These are phyloP conservation scores for Papilio glaucus DNA, from an alignment of 1,140 invertebrate species.

Conservation along the genomic window DNA sequence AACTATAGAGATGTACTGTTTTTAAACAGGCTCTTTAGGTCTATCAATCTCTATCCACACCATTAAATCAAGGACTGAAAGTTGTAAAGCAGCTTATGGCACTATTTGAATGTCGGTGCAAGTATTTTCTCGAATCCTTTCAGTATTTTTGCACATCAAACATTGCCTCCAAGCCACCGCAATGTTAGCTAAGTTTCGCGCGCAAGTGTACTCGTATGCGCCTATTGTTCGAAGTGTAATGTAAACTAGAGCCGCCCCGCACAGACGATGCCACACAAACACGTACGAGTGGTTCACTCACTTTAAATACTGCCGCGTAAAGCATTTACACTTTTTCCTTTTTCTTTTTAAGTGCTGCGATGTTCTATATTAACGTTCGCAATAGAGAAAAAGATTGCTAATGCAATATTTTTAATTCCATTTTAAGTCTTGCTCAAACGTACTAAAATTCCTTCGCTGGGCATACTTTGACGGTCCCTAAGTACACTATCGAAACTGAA, in stretches of 20 bases:
- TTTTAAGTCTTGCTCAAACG: background rate
- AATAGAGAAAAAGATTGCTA: constrained; percentile 6
- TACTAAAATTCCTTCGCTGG: background rate
- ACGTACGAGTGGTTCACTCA: constrained; percentile 35
- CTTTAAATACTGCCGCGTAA: constrained; percentile 34
- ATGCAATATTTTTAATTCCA: constrained; percentile 15
- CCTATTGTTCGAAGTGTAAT: constrained; percentile 36
- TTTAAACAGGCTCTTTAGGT: no score
- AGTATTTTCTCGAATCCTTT: constrained; percentile 2
- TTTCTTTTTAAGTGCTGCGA: constrained; percentile 24
- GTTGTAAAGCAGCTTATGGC: background rate
- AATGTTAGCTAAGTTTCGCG: constrained; percentile 34
- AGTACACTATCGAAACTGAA: no score
- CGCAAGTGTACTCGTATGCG: constrained; percentile 25
- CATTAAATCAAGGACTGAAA: background rate
- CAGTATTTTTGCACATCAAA: constrained; percentile 29
- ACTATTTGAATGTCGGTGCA: background rate
- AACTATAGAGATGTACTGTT: no score
- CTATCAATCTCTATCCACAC: background rate
- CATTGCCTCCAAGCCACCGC: constrained; percentile 13
- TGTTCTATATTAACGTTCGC: constrained; percentile 1
- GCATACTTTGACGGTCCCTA: no score
- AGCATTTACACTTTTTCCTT: constrained; percentile 34
- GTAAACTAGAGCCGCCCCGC: constrained; percentile 26
- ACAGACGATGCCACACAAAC: constrained; percentile 33